phyloP scores from a whole-genome alignment of 1,140 invertebrate species.

The Psilanteris sp. region DNA sequence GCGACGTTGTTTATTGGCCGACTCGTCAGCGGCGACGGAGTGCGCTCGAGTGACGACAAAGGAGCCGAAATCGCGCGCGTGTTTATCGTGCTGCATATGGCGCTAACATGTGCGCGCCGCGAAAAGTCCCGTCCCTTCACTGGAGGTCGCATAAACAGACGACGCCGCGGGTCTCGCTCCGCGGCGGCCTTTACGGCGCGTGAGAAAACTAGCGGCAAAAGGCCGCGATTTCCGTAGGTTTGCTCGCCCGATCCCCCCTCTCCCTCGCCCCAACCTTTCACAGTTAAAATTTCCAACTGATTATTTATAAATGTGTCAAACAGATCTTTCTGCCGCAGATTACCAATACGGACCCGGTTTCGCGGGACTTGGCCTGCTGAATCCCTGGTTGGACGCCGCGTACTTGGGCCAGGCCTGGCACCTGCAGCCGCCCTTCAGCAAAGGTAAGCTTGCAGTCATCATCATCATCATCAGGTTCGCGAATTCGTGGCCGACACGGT shows the following conservation, averaged over 20 bases:
- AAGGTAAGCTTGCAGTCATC: conserved; percentile 83
- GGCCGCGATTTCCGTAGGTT: too few species aligned
- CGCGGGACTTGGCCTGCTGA: conserved; percentile 83
- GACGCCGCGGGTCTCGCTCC: conserved; percentile 3
- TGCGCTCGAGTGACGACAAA: conserved; percentile 66
- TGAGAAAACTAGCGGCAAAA: too few species aligned
- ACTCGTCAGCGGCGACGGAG: conserved; percentile 44
- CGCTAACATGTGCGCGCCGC: conserved; percentile 76
- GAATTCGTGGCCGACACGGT: not conserved
- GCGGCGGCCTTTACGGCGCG: not conserved
- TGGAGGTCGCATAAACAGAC: conserved; percentile 68
- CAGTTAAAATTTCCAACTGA: too few species aligned
- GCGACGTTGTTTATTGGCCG: conserved; percentile 67
- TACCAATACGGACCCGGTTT: conserved; percentile 83
- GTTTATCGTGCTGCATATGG: conserved; percentile 79
- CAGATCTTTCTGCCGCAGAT: conserved; percentile 81
- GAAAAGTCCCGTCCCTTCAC: conserved; percentile 63
- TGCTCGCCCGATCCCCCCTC: too few species aligned
- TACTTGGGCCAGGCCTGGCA: conserved; percentile 87
- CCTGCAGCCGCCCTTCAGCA: conserved; percentile 80
- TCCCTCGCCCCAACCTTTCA: too few species aligned
- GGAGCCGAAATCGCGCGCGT: conserved; percentile 73
- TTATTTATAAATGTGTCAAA: conserved; percentile 8
- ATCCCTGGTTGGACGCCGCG: conserved; percentile 88
- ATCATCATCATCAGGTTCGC: conserved; percentile 10